These are phyloP conservation scores for Equus quagga DNA, from an alignment of 2,113 vertebrate species.

Conservation along the genomic window DNA sequence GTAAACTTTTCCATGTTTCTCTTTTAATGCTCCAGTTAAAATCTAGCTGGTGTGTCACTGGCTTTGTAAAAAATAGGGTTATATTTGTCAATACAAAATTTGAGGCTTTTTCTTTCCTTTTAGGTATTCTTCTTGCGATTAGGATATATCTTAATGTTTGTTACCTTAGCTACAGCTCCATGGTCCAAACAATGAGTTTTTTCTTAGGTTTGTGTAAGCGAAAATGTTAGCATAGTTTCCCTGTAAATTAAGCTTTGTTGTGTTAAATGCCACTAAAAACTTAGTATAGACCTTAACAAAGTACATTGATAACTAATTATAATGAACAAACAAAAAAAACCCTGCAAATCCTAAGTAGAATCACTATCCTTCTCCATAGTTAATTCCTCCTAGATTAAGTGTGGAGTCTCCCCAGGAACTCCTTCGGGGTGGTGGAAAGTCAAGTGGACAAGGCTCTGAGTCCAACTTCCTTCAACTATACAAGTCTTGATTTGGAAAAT, in stretches of 20 bases:
- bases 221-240: neutral
- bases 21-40: conserved; percentile 35
- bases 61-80: neutral
- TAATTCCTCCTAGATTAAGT: neutral
- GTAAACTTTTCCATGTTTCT: neutral
- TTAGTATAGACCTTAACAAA: neutral
- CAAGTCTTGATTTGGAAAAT: neutral
- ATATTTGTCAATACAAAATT: neutral
- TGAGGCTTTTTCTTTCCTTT: neutral
- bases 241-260: neutral
- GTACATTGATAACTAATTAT: conserved; percentile 17
- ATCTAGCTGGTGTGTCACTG: neutral
- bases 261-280: conserved; percentile 14
- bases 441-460: neutral
- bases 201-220: neutral
- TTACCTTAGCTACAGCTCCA: neutral
- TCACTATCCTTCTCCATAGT: neutral
- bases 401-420: neutral
- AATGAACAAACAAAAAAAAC: neutral
- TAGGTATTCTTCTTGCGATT: neutral
- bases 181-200: neutral
- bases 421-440: neutral
- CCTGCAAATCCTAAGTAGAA: neutral
- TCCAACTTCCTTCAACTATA: neutral
- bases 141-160: neutral